Conservation (phyloP, 2,797 vertebrate species). For the Poliocrania exsul region DNA sequence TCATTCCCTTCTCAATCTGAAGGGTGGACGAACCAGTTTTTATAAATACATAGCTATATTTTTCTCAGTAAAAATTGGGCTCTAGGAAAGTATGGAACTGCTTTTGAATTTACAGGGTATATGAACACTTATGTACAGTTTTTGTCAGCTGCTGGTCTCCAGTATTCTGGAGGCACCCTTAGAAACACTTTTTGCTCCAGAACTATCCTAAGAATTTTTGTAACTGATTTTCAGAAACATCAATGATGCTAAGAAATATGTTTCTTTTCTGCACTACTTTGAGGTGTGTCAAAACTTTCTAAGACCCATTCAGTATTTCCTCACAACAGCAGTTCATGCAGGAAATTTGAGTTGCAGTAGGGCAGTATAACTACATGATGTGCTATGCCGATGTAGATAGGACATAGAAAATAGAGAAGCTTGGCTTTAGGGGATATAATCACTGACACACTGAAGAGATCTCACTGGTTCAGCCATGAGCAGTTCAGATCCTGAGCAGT, state of each 20-base stretch:
- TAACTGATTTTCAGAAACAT: neutral
- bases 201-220: neutral
- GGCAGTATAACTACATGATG: neutral
- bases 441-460: neutral
- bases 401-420: neutral
- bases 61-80: neutral
- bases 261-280: neutral
- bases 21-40: accelerated
- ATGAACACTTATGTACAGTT: neutral
- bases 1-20: neutral
- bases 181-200: neutral
- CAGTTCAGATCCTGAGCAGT: neutral
- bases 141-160: neutral
- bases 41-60: neutral
- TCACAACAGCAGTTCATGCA: neutral
- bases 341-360: neutral
- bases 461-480: neutral
- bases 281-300: neutral
- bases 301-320: neutral
- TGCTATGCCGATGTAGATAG: neutral
- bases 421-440: neutral
- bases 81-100: neutral
- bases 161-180: neutral
- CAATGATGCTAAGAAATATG: neutral
- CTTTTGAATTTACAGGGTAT: neutral